Evolutionary conservation across 2,113 vertebrate species (phyloP), one percentile per base, ranked within the genome.

Genomic region (Pollachius pollachius): DNA sequence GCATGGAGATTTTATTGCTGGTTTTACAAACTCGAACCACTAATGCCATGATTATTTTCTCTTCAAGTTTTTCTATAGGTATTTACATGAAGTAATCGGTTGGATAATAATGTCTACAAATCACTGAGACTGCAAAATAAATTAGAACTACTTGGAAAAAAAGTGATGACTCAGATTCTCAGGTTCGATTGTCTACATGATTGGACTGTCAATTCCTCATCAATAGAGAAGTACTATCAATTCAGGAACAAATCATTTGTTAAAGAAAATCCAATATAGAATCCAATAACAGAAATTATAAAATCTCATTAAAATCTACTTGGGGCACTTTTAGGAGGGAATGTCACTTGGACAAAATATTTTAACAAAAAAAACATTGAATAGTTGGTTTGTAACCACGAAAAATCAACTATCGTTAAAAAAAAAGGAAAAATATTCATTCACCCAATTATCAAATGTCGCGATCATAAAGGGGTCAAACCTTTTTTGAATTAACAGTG

Each of bases 1-100:
- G 87, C 86, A 87, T 91, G 88, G 91, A 78, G 91, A 88, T 89
- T 13, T 95, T 96, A 96, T 95, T 96, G 94, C 93, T 94, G 91
- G 87, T 92, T 92, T 87, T 90, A 92, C 80, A 89, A 90, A 89
- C 89, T 87, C 84, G 90, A 86, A 88, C 92, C 91, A 91, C 92
- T 93, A 88, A 92, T 91, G 92, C 88, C 82, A 89, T 90, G 80
- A 82, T 75, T 83, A 86, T 76, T 76, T 25, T 21, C 65, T 41
- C 37, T 41, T 41, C 37, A 41, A 41, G 37, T 41, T 41, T 41
- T 6, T 41, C 6, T 41, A 8, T 41, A 82, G 92, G 75, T 95
- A 95, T 95, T 90, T 96, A 95, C 90, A 95, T 69, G 12, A 48
- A 48, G 41, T 48, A 48, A 12, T 48, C 41, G 41, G 41, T 84